phyloP scores from a whole-genome alignment of 1,140 invertebrate genomes.

The Pogonomyrmex californicus region DNA sequence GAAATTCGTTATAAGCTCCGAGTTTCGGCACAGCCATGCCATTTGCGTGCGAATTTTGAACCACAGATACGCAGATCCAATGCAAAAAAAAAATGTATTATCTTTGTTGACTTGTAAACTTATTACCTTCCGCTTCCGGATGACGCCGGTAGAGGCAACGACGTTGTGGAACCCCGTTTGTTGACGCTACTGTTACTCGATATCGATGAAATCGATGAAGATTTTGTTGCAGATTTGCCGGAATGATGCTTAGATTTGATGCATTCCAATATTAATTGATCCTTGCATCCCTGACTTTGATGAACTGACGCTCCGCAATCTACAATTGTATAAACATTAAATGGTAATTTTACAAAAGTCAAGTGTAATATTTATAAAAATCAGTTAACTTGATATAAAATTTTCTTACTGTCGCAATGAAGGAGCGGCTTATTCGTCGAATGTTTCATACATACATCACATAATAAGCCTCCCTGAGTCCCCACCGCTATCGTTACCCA shows the following conservation, averaged over 20 bases:
- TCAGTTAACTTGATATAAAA: slow-evolving; percentile 32
- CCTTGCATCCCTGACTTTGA: slow-evolving; percentile 93
- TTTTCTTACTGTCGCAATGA: slow-evolving; percentile 90
- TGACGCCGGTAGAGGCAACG: slow-evolving; percentile 80
- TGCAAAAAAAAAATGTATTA: slow-evolving; percentile 73
- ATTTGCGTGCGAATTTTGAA: slow-evolving; percentile 82
- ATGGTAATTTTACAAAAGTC: background rate
- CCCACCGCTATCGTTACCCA: slow-evolving; percentile 90
- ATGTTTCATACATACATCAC: slow-evolving; percentile 94
- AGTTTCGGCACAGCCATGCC: slow-evolving; percentile 78
- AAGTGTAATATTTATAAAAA: background rate
- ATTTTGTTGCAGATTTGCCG: slow-evolving; percentile 82
- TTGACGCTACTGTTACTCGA: slow-evolving; percentile 77
- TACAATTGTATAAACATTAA: slow-evolving; percentile 48
- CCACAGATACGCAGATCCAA: slow-evolving; percentile 80
- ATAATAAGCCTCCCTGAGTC: slow-evolving; percentile 85
- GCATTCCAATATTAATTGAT: slow-evolving; percentile 92
- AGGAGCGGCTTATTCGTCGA: slow-evolving; percentile 93
- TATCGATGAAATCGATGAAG: slow-evolving; percentile 82
- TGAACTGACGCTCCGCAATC: slow-evolving; percentile 95
- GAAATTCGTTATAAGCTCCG: slow-evolving; percentile 69
- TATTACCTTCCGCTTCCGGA: slow-evolving; percentile 84
- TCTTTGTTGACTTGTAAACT: slow-evolving; percentile 30
- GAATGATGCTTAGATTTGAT: slow-evolving; percentile 87
- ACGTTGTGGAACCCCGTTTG: slow-evolving; percentile 83